Evolutionary conservation across 2,797 vertebrate genomes (phyloP).

Genomic region (Sibirionetta formosa): DNA sequence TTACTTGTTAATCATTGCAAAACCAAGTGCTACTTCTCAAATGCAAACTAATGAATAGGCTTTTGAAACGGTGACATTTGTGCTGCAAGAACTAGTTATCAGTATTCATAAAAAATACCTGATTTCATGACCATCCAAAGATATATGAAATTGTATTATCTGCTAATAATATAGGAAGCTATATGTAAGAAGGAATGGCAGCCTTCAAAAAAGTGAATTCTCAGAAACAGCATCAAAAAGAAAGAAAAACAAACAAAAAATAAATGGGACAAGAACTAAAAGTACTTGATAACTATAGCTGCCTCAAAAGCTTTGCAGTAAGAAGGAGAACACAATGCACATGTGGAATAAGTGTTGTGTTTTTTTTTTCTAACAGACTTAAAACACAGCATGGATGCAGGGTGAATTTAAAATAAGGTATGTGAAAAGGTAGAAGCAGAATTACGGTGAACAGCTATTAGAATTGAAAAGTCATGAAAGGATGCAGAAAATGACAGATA

Average conservation of each 20-base stretch:
- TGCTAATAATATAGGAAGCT: not conserved
- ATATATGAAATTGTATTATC: not conserved
- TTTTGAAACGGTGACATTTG: not conserved
- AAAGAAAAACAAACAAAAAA: not conserved
- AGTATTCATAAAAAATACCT: not conserved
- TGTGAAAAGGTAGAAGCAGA: slow-evolving; percentile 5
- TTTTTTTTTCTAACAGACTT: not conserved
- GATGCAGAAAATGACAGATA: not conserved
- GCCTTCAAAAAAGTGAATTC: not conserved
- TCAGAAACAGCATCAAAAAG: not conserved
- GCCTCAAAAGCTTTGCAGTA: not conserved
- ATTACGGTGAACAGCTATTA: not conserved
- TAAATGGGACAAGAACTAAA: not conserved
- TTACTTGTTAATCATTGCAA: not conserved
- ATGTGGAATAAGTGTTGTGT: not conserved
- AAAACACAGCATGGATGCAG: not conserved
- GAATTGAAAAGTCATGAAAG: not conserved
- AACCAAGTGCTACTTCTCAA: not conserved
- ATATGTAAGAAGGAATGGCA: not conserved
- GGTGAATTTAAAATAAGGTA: not conserved
- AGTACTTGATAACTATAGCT: not conserved
- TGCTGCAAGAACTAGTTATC: not conserved
- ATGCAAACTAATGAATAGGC: not conserved
- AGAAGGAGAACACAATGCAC: not conserved
- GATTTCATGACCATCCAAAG: not conserved